Evolutionary conservation across 2,888 invertebrate genomes (phyloP).

Genomic region (Chamaedrilus cognettii): DNA sequence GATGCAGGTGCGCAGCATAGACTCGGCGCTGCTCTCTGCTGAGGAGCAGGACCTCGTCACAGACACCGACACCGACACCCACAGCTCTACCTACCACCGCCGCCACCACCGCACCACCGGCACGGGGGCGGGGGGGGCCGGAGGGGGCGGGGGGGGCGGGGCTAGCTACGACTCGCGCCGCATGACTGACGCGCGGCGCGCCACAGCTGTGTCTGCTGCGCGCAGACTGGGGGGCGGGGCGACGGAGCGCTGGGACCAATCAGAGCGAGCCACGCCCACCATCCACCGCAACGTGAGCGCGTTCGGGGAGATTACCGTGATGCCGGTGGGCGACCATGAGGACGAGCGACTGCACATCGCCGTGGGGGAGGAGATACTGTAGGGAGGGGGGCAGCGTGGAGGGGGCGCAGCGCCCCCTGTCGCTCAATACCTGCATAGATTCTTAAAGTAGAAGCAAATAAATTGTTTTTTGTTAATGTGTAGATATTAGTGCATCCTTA

Average conservation of each 20-base stretch:
- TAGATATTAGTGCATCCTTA: no score
- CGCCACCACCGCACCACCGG: constrained; percentile 15
- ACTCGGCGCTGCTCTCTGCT: constrained; percentile 30
- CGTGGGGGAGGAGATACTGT: constrained; percentile 29
- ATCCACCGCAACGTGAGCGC: constrained; percentile 32
- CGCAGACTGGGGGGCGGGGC: neutral
- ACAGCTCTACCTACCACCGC: no score
- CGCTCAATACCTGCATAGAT: no score
- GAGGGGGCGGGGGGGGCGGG: neutral
- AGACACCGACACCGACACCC: neutral
- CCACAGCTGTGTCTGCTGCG: neutral
- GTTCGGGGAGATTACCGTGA: constrained; percentile 38
- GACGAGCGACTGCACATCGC: constrained; percentile 30
- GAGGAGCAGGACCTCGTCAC: constrained; percentile 31
- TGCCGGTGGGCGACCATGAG: constrained; percentile 37
- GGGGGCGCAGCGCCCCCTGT: no score
- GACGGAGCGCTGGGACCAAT: neutral
- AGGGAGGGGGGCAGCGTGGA: no score
- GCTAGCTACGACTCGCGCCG: neutral
- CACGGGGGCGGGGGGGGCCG: constrained; percentile 25
- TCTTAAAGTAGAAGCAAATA: no score
- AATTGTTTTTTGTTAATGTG: no score
- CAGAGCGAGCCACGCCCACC: constrained; percentile 17
- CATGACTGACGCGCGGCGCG: neutral
- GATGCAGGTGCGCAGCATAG: constrained; percentile 28